Evolutionary conservation across 2,888 invertebrate species (phyloP).

Genomic region (Phyllotreta cruciferae): DNA sequence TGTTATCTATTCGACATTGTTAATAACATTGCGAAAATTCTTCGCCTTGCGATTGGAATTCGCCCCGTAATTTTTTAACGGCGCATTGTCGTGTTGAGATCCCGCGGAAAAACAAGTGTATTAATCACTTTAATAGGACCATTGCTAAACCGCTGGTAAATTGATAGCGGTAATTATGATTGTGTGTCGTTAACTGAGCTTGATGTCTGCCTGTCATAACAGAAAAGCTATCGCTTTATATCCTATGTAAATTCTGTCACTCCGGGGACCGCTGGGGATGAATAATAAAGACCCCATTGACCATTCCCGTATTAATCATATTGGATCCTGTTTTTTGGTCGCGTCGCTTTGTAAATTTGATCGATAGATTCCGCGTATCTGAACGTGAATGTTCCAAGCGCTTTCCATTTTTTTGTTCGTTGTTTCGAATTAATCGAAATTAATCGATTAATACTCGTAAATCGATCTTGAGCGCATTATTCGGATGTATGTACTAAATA

Average conservation of each 20-base stretch:
- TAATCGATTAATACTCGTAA: no score
- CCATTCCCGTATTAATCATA: slow-evolving; percentile 24
- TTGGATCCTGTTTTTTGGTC: slow-evolving; percentile 21
- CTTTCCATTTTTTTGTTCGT: slow-evolving; percentile 8
- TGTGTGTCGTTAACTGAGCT: slow-evolving; percentile 56
- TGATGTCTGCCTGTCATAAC: slow-evolving; percentile 54
- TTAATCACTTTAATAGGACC: slow-evolving; percentile 59
- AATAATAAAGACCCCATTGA: slow-evolving; percentile 29
- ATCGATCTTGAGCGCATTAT: no score
- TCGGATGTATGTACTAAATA: no score
- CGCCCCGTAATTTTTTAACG: slow-evolving; percentile 48
- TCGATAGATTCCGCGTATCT: background rate
- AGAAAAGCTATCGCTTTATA: slow-evolving; percentile 48
- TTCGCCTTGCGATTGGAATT: no score
- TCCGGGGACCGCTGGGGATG: slow-evolving; percentile 30
- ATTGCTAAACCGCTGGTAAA: slow-evolving; percentile 53
- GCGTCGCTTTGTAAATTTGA: slow-evolving; percentile 2
- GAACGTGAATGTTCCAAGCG: background rate
- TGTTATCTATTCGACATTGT: no score
- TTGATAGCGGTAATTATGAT: slow-evolving; percentile 58
- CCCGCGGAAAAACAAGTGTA: slow-evolving; percentile 52
- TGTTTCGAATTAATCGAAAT: no score
- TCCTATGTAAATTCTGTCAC: slow-evolving; percentile 46
- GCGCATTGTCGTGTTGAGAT: slow-evolving; percentile 53
- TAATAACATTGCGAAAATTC: no score